Evolutionary conservation across 2,797 vertebrate genomes (phyloP).

Genomic region (Sitta carolinensis): DNA sequence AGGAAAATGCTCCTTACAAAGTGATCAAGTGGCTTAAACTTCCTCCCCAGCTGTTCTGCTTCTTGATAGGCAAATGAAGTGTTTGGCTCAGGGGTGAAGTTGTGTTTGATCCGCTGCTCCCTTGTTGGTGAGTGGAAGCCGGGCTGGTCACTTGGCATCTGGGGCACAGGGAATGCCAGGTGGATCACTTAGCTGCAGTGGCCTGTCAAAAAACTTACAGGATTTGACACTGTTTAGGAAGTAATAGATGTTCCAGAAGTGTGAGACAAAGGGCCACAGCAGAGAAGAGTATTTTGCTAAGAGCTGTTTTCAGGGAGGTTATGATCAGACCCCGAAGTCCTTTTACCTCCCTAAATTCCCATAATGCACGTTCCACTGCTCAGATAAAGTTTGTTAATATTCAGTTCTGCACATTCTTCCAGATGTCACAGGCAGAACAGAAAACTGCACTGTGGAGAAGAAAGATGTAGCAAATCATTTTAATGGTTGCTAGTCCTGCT

Average conservation of each 20-base stretch:
- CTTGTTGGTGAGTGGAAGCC: background rate
- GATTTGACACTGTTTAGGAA: background rate
- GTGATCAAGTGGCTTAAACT: constrained; percentile 51
- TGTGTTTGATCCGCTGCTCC: background rate
- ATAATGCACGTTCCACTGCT: background rate
- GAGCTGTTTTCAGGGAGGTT: background rate
- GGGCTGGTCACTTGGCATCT: background rate
- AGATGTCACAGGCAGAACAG: background rate
- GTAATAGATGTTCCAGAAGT: background rate
- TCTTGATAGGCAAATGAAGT: background rate
- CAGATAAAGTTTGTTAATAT: background rate
- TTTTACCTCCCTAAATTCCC: background rate
- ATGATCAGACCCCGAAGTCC: background rate
- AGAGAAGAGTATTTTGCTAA: background rate
- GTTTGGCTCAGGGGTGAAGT: background rate
- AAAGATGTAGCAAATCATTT: background rate
- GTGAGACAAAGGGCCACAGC: background rate
- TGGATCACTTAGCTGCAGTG: background rate
- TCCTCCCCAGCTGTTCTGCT: constrained; percentile 53
- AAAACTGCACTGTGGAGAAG: background rate
- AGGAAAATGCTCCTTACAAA: constrained; percentile 59
- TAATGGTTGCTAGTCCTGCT: background rate
- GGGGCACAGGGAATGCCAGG: background rate
- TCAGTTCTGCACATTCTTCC: background rate
- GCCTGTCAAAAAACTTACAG: background rate